Base-by-base conservation (phyloP, 2,888 invertebrate species). In the Stenchaetothrips biformis region DNA sequence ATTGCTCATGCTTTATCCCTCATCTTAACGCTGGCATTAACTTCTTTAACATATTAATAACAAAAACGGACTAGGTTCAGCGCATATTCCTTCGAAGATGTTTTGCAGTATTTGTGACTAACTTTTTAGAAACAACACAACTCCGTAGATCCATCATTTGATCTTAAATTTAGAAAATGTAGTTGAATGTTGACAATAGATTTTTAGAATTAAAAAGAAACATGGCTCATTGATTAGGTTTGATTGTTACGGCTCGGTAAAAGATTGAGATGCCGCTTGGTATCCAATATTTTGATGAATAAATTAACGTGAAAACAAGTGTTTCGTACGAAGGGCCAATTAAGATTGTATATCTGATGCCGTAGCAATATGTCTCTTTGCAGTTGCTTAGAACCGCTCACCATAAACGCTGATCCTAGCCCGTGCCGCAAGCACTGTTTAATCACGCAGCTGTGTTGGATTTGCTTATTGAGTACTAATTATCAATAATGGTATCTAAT, bases 371-470 rank as follows among this genome's bases (percentile, higher is more conserved):
- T 2, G 37, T 37, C 37, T 37, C 37, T 37, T 37, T 37, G 37
- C 37, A 37, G 16, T 53, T 53, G 18, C 18, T 53, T 53, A 53
- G 53, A 53, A 74, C 8, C 25, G 67, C 67, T 74, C 7, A 21
- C 25, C 67, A 53, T 18, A 13, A 74, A 7, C 67, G 67, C 67
- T 74, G 67, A 74, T 74, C 67, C 67, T 74, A 74, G 67, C 25
- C 67, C 67, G 67, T 74, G 25, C 67, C 7, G 67, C 67, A 21
- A 74, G 67, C 67, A 74, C 67, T 74, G 67, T 74, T 74, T 25
- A 25, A 74, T 25, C 67, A 74, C 67, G 67, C 67, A 74, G 67
- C 67, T 74, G 67, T 74, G 67, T 74, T 74, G 25, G 25, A 25
- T 74, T 74, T 74, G 67, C 67, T 74, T 74, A 25, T 21, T 74